phyloP scores from a whole-genome alignment of 2,888 invertebrate species.

The Melolontha melolontha region DNA sequence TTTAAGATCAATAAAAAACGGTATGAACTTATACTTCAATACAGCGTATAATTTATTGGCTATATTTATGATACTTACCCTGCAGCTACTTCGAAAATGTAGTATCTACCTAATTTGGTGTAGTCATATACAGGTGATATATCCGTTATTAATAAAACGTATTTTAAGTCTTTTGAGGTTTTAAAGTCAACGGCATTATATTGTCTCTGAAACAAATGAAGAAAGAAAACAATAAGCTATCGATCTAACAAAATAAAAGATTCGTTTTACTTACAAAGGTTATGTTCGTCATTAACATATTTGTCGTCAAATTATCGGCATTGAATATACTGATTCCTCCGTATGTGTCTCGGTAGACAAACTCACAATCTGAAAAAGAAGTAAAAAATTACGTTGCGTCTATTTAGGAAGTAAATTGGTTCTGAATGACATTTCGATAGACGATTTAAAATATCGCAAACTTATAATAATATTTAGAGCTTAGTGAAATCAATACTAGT shows the following conservation, averaged over 20 bases:
- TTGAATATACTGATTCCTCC: constrained; percentile 85
- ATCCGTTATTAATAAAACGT: constrained; percentile 81
- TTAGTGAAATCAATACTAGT: too few species aligned
- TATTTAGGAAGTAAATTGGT: background rate
- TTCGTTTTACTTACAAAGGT: constrained; percentile 81
- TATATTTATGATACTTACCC: constrained; percentile 69
- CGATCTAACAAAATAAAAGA: background rate
- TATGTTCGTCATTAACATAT: constrained; percentile 82
- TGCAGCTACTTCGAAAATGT: constrained; percentile 75
- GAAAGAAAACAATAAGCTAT: too few species aligned
- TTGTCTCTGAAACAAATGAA: constrained; percentile 73
- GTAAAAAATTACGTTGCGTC: constrained; percentile 23
- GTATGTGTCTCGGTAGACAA: constrained; percentile 81
- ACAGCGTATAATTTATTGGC: too few species aligned
- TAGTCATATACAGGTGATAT: constrained; percentile 73
- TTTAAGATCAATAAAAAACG: too few species aligned
- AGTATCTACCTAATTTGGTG: constrained; percentile 74
- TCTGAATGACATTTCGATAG: background rate
- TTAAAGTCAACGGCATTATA: constrained; percentile 82
- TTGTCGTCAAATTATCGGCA: constrained; percentile 79
- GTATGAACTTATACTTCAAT: too few species aligned
- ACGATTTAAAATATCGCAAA: too few species aligned
- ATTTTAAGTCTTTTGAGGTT: constrained; percentile 82
- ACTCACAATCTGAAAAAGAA: constrained; percentile 76
- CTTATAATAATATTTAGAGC: too few species aligned